Base-by-base conservation (phyloP, 2,113 vertebrate species). In the Acanthochromis polyacanthus region DNA sequence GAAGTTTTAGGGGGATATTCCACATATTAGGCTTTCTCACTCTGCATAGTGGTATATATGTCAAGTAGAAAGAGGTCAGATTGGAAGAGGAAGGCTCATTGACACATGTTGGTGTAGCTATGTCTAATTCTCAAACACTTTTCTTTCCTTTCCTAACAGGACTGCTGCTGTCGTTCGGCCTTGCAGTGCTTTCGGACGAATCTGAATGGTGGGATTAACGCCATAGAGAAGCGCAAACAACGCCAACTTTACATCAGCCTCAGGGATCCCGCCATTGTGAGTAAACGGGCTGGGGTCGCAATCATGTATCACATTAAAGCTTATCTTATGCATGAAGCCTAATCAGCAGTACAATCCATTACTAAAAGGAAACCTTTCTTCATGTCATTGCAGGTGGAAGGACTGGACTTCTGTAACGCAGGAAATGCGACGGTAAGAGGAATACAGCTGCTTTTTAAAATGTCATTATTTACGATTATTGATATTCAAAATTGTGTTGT, bases 81-180 rank as follows among this genome's bases (percentile, higher is more conserved):
- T 15, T 43, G 11, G 14, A 43, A 43, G 40, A 43, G 40, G 40
- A 43, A 15, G 40, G 40, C 15, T 9, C 40, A 43, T 4, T 4
- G 4, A 15, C 4, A 43, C 40, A 15, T 43, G 32, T 7, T 9
- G 30, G 30, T 30, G 30, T 30, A 6, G 32, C 8, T 36, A 9
- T 36, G 40, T 43, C 9, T 40, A 11, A 43, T 43, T 43, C 40
- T 9, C 40, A 15, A 43, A 15, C 40, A 43, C 22, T 43, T 48
- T 5, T 51, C 5, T 19, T 10, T 16, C 17, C 0, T 60, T 25
- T 55, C 16, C 0, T 10, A 20, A 62, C 87, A 95, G 94, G 88
- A 88, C 17, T 86, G 85, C 75, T 95, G 94, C 64, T 58, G 75
- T 64, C 48, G 50, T 16, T 38, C 81, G 25, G 93, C 91, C 1